Evolutionary conservation across 2,888 invertebrate genomes (phyloP), one percentile per base, ranked within the genome.

Genomic region (Copidosoma aretas): DNA sequence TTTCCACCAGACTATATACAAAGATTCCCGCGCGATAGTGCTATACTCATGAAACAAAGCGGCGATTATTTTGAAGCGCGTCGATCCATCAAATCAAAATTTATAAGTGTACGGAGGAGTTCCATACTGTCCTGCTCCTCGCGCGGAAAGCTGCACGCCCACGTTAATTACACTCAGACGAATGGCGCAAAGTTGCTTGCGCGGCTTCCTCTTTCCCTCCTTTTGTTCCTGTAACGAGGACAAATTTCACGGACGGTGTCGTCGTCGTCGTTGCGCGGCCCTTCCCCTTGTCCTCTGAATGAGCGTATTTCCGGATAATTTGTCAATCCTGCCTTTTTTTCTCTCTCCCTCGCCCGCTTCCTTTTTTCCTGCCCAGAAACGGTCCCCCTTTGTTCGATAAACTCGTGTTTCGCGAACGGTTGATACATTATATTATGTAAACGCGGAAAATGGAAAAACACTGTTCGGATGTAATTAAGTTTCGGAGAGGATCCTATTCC

Each of bases 141-240:
- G 4, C 8, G 32, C 4, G 8, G 32, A 32, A 32, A 32, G 8
- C 32, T 8, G 32, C 32, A 32, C 32, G 32, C 32, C 32, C 8
- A 32, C 32, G 32, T 8, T 8, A 32, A 32, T 5, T 32, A 32
- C 32, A 32, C 32, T 32, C 8, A 32, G 32, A 32, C 32, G 32
- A 32, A 32, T 32, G 32, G 8, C 32, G 32, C 8, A 32, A 32
- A 3, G 8, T 8, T 32, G 32, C 32, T 3, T n/a, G n/a, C n/a
- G n/a, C n/a, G n/a, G n/a, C n/a, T 32, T 32, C 8, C 3, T 32
- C 32, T 8, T 32, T 32, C 53, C 39, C 22, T 54, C 39, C 61
- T n/a, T 58, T 25, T 21, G 46, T 49, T 46, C 32, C 46, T 54
- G 46, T 70, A 66, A 66, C 62, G 60, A 61, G 51, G 41, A 70